Conservation (phyloP, 2,113 vertebrate genomes). For the Oxyura jamaicensis region DNA sequence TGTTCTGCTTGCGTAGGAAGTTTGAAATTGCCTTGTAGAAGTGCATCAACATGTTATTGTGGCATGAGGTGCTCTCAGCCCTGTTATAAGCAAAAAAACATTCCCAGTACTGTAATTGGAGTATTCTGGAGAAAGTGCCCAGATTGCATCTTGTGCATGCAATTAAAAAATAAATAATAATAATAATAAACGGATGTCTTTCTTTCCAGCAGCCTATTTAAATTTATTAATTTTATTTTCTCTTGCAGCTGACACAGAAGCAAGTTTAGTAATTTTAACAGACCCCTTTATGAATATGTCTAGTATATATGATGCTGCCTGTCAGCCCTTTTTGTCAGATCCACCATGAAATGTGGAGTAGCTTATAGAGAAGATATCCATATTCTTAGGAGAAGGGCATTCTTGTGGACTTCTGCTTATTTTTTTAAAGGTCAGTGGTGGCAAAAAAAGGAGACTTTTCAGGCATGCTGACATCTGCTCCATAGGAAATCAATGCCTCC, state of each 20-base stretch:
- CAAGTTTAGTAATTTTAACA: not conserved
- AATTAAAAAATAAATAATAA: not conserved
- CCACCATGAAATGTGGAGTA: not conserved
- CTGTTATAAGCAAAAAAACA: rapidly evolving
- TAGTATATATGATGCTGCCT: not conserved
- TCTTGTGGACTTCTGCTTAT: not conserved
- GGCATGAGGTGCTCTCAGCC: not conserved
- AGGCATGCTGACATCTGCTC: not conserved
- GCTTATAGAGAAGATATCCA: not conserved
- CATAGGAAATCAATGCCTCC: not conserved
- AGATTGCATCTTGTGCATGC: not conserved
- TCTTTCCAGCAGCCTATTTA: not conserved
- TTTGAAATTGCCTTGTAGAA: not conserved
- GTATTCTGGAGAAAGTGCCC: not conserved
- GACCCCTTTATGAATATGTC: not conserved
- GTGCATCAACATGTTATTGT: rapidly evolving
- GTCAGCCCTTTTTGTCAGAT: not conserved
- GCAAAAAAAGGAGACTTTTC: not conserved
- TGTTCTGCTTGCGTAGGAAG: not conserved
- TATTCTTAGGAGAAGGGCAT: not conserved
- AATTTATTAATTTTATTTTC: not conserved
- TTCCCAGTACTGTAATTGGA: not conserved
- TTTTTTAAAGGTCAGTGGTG: not conserved
- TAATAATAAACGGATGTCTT: not conserved
- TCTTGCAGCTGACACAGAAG: not conserved